Evolutionary conservation across 53 echinoderm and acorn worm genomes (phyloP), one percentile per base, ranked within the genome.

Genomic region (Holothuria scabra): DNA sequence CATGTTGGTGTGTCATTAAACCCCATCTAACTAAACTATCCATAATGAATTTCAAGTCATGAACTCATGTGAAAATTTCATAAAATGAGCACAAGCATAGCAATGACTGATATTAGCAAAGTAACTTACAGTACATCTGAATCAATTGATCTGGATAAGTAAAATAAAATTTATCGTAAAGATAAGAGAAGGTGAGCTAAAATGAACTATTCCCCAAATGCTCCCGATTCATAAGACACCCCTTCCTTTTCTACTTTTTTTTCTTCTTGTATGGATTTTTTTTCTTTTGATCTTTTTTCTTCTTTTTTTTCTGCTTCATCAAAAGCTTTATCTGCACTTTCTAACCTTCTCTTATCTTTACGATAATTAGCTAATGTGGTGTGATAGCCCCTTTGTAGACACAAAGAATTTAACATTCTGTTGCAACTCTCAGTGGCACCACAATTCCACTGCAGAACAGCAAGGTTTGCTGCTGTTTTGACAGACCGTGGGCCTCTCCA

Each of bases 401-500:
- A 32, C 8, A 83, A 59, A 11, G 78, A 56, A 7, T 46, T 20
- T 9, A 78, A 56, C 20, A 57, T 78, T 28, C 28, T 59, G 28
- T 46, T 8, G 12, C 78, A n/a, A 31, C 57, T 31, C 26, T 41
- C 52, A 25, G 3, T 46, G 3, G 88, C 88, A 62, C 90, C 90
- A 85, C 85, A 67, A 64, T 89, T 89, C 48, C 58, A 89, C 60
- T 79, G 65, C 80, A 90, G 59, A 4, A 85, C 90, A 44, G 90
- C 85, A 81, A 90, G 85, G 59, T 88, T 63, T 60, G 83, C 72
- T 74, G 60, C 88, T 46, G 63, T 60, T 34, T 72, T 34, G 70
- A 88, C 74, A 59, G 21, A 30, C 35, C 46, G 74, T 59, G 90
- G 81, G 22, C 90, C 90, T 81, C 85, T 79, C 90, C 90, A 89